A percentile compares a stretch with the other conserved stretches of the same genome.
Conservation (phyloP, 2,888 invertebrate species). For the Nezara viridula region DNA sequence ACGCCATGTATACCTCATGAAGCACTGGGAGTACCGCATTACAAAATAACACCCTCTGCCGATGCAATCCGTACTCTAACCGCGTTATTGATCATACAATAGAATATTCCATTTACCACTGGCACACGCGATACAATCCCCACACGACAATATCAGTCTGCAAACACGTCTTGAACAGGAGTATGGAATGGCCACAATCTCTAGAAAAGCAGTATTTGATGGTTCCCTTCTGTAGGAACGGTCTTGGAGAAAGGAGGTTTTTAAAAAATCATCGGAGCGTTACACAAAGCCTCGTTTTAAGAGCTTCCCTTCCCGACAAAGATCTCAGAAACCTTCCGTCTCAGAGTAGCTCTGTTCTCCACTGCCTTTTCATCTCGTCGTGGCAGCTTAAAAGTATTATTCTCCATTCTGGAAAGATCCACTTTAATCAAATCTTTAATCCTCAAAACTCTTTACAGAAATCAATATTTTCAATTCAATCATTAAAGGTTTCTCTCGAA, state of each 20-base stretch:
- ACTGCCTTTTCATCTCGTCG: not conserved
- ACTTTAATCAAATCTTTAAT: not conserved
- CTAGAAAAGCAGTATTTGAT: not conserved
- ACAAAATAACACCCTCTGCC: not conserved
- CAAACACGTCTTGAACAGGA: not conserved
- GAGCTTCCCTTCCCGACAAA: not conserved
- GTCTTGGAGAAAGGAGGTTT: not conserved
- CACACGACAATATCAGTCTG: not conserved
- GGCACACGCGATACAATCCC: not conserved
- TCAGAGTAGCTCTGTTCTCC: not conserved
- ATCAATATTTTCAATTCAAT: not conserved
- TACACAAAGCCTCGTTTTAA: constrained; percentile 22
- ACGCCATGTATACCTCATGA: not conserved
- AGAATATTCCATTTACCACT: not conserved
- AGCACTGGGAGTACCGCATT: not conserved
- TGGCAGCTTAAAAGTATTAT: not conserved
- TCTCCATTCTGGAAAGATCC: not conserved
- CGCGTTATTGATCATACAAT: not conserved
- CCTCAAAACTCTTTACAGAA: not conserved
- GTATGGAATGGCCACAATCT: not conserved
- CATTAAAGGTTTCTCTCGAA: not conserved
- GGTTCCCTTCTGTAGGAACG: not conserved
- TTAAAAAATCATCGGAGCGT: constrained; percentile 9
- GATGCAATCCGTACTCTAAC: not conserved
- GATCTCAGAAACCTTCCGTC: not conserved